Conservation (phyloP, 2,888 invertebrate species). For the Rotaria magnacalcarata region DNA sequence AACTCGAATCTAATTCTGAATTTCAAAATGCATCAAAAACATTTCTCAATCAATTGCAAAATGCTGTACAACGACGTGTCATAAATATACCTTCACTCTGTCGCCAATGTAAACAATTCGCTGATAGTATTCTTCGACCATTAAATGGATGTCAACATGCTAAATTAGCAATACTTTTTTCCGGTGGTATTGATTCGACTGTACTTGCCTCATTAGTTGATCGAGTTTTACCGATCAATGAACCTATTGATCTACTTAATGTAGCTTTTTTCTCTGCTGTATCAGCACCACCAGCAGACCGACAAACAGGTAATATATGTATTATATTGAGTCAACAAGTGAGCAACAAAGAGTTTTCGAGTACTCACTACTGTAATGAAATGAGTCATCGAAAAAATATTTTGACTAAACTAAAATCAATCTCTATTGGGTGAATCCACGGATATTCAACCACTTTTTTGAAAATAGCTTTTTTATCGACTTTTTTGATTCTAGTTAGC, state of each 20-base stretch:
- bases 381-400: too few species aligned
- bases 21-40: conserved; percentile 24
- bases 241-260: conserved; percentile 82
- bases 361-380: too few species aligned
- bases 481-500: too few species aligned
- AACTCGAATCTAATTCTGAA: background rate
- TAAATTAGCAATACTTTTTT: conserved; percentile 78
- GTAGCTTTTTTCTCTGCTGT: conserved; percentile 72
- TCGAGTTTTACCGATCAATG: conserved; percentile 59
- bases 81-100: conserved; percentile 44
- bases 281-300: conserved; percentile 47
- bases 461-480: too few species aligned
- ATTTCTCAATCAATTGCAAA: conserved; percentile 41
- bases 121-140: background rate
- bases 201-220: conserved; percentile 76
- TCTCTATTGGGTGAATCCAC: too few species aligned
- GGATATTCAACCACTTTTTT: too few species aligned
- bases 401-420: too few species aligned
- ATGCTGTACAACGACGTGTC: conserved; percentile 46
- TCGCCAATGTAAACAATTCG: conserved; percentile 50
- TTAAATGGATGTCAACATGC: conserved; percentile 64
- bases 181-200: conserved; percentile 93
- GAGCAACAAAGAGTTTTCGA: too few species aligned
- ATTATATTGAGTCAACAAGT: too few species aligned
- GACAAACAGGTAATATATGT: background rate